These are phyloP conservation scores for Psophia crepitans DNA, from an alignment of 2,113 vertebrate genomes.

Conservation along the genomic window DNA sequence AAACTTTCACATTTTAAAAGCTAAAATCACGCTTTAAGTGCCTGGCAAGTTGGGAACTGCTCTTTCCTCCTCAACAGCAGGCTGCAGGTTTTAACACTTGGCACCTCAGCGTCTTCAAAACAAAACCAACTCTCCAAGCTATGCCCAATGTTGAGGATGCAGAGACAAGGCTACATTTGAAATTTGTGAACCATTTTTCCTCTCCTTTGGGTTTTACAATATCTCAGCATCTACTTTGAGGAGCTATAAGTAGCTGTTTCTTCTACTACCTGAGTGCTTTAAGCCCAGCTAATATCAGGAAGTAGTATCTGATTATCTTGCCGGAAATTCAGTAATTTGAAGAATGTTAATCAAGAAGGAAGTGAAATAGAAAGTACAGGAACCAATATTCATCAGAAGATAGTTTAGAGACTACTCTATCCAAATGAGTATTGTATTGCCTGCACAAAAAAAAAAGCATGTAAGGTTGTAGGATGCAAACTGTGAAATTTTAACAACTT, in stretches of 20 bases:
- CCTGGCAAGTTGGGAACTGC: neutral
- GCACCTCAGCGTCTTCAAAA: neutral
- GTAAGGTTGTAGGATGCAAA: neutral
- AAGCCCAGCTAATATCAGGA: neutral
- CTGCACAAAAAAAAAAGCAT: neutral
- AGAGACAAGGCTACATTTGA: neutral
- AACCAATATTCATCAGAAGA: neutral
- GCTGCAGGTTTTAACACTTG: neutral
- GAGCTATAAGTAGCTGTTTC: neutral
- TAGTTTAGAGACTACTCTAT: neutral
- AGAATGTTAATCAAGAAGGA: constrained; percentile 4
- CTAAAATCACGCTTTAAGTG: neutral
- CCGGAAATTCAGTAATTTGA: constrained; percentile 9
- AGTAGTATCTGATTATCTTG: neutral
- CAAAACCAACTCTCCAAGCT: neutral
- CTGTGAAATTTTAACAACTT: neutral
- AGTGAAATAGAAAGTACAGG: constrained; percentile 5
- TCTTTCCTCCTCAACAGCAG: neutral
- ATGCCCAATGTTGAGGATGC: neutral
- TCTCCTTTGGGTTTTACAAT: neutral
- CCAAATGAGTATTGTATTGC: neutral
- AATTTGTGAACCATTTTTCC: neutral
- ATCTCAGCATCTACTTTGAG: neutral
- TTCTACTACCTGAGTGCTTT: neutral
- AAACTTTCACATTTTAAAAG: neutral